Percentiles rank a stretch among this genome's conserved stretches.
These are phyloP conservation scores for Lepus europaeus DNA, from an alignment of 2,113 vertebrate genomes.

Conservation along the genomic window DNA sequence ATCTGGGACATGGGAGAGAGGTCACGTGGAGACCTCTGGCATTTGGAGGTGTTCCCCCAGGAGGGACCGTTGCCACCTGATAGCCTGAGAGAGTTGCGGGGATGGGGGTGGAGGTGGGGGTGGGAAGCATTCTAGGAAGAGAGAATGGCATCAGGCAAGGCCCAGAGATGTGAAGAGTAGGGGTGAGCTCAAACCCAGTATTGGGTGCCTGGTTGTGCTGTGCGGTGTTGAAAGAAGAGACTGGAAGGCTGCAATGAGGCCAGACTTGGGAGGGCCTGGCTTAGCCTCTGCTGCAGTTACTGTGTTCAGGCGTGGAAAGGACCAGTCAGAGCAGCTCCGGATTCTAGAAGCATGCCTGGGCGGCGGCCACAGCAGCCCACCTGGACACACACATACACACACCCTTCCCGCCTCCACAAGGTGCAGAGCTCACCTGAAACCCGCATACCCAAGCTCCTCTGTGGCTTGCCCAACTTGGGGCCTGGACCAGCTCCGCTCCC, in stretches of 20 bases:
- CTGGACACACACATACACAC: background rate
- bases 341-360: background rate
- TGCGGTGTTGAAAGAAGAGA: background rate
- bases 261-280: background rate
- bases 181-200: background rate
- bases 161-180: background rate
- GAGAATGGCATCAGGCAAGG: background rate
- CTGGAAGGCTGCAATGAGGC: background rate
- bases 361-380: background rate
- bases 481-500: background rate
- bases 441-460: background rate
- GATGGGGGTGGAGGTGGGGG: background rate
- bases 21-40: background rate
- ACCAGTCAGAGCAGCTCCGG: background rate
- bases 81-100: background rate
- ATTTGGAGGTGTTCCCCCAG: background rate
- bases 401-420: background rate
- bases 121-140: conserved; percentile 8
- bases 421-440: background rate
- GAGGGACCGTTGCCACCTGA: background rate
- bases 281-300: background rate
- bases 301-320: background rate
- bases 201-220: background rate
- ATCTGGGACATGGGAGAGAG: background rate
- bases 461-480: conserved; percentile 1